Evolutionary conservation across 2,797 vertebrate species (phyloP), one percentile per base, ranked within the genome.

Genomic region (Pampus argenteus): DNA sequence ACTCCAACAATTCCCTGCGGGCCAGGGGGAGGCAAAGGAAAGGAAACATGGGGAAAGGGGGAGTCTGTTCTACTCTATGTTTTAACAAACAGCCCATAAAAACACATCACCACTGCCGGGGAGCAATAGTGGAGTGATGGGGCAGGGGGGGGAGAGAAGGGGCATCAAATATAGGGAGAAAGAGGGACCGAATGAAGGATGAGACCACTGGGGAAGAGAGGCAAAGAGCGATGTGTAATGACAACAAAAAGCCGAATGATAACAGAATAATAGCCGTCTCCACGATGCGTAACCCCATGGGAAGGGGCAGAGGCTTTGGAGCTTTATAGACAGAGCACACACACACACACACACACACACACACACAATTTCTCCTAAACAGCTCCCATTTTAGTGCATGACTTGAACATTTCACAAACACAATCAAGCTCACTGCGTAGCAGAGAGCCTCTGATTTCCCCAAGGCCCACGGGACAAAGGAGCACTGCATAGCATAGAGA

Each of bases 71-170:
- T 68, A 71, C 61, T 69, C 69, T 63, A 36, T 5, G 55, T 77
- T 79, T 87, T 89, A 79, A 86, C 84, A 90, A 91, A 88, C 81
- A 91, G 61, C 55, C 76, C 74, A 88, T 88, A 88, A 86, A 86
- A 86, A 75, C 67, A 79, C 68, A 72, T 74, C 55, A 38, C 42
- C 50, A 52, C 47, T 71, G 66, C 69, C 9, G 49, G 60, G 50
- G 52, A 83, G 76, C 36, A 63, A 63, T 3, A 44, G 61, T 29
- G 31, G 48, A 79, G 55, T 29, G 44, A 68, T 29, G 26, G 48
- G 58, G 23, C 40, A 26, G 38, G 29, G 17, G 3, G 1, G n/a
- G 9, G 13, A 25, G 4, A 64, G 25, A 58, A 18, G n/a, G n/a
- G 71, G 60, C 44, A 71, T 60, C 28, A 66, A 54, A 78, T 18